Conservation (phyloP, 2,113 vertebrate genomes). For the Lycaon pictus region DNA sequence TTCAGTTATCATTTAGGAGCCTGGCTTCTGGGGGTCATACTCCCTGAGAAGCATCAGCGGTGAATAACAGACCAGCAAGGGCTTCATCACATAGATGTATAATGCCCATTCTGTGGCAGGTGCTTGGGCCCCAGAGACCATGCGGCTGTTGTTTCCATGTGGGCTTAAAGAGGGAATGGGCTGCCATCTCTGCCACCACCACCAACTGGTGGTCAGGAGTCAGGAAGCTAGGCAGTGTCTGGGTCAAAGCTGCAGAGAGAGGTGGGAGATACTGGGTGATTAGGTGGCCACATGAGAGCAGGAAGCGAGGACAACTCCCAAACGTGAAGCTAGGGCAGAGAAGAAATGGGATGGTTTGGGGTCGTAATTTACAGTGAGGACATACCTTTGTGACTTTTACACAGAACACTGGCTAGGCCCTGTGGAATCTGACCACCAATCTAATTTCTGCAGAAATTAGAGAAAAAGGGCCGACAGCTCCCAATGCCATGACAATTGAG, state of each 20-base stretch:
- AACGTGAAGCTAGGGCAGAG: neutral
- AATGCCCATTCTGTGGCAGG: neutral
- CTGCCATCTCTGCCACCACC: fast-evolving
- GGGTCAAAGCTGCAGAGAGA: neutral
- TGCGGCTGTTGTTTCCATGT: fast-evolving
- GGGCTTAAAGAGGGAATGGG: too few relatives aligned
- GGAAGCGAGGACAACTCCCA: neutral
- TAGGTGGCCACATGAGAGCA: fast-evolving
- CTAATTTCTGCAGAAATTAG: too few relatives aligned
- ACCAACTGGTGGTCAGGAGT: neutral
- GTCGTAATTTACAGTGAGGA: neutral
- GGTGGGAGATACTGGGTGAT: neutral
- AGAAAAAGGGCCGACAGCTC: neutral
- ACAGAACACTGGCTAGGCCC: fast-evolving
- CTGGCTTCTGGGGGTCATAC: fast-evolving
- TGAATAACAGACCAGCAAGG: too few relatives aligned
- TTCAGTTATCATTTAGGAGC: fast-evolving
- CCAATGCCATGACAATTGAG: fast-evolving
- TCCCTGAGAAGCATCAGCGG: neutral
- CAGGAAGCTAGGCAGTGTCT: too few relatives aligned
- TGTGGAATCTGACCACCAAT: neutral
- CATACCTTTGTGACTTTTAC: fast-evolving
- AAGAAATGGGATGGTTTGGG: neutral
- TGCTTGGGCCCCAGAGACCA: fast-evolving
- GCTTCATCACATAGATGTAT: fast-evolving